Evolutionary conservation across 1,140 invertebrate species (phyloP).

Genomic region (Hycleus phaleratus): DNA sequence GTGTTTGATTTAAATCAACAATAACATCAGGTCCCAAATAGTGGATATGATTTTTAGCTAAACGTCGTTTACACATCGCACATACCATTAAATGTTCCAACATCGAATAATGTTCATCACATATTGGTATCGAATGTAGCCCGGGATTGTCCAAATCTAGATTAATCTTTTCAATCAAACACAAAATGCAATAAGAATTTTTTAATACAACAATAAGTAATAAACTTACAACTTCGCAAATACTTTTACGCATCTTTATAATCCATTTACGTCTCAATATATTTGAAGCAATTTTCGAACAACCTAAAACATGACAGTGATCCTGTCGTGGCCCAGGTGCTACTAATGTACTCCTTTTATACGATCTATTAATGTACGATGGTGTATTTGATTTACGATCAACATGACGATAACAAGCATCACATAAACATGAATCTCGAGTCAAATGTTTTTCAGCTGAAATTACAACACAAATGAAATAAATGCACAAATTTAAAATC

Average conservation of each 20-base stretch:
- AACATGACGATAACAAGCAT: constrained; percentile 75
- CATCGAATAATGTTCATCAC: constrained; percentile 52
- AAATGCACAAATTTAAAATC: constrained; percentile 15
- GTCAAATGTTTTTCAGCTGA: constrained; percentile 67
- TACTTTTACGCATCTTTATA: constrained; percentile 59
- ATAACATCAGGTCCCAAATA: constrained; percentile 49
- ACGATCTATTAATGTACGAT: constrained; percentile 44
- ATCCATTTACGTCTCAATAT: constrained; percentile 70
- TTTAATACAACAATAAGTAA: background rate
- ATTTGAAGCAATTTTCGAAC: constrained; percentile 55
- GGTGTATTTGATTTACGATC: constrained; percentile 66
- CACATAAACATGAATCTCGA: constrained; percentile 73
- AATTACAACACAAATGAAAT: constrained; percentile 14
- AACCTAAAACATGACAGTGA: constrained; percentile 54
- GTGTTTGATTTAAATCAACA: constrained; percentile 56
- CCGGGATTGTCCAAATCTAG: constrained; percentile 51
- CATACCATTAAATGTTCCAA: constrained; percentile 66
- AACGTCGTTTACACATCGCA: constrained; percentile 61
- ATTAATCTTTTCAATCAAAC: constrained; percentile 41
- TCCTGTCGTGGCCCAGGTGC: constrained; percentile 39
- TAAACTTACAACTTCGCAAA: constrained; percentile 58
- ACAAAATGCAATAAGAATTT: background rate
- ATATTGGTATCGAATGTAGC: constrained; percentile 54
- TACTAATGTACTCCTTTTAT: constrained; percentile 30
- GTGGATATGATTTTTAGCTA: constrained; percentile 65